Conservation (phyloP, 1,140 invertebrate genomes). For the Cheumatopsyche charites region DNA sequence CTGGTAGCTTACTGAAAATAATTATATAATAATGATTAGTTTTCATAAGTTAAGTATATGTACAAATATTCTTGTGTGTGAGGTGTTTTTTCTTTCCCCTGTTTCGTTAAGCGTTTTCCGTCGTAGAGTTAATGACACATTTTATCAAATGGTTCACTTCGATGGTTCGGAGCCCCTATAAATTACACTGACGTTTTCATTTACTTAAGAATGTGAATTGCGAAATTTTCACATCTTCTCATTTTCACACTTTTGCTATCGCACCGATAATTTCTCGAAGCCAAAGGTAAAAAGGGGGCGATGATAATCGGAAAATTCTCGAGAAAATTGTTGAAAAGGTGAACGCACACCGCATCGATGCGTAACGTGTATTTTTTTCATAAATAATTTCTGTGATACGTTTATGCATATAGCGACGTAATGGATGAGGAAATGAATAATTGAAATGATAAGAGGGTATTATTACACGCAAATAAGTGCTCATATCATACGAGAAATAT, state of each 20-base stretch:
- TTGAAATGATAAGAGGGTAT: too few relatives aligned
- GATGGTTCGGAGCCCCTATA: conserved; percentile 11
- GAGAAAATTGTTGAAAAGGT: background rate
- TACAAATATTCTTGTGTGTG: too few relatives aligned
- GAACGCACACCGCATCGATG: too few relatives aligned
- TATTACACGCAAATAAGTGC: too few relatives aligned
- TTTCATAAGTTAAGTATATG: too few relatives aligned
- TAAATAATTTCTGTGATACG: too few relatives aligned
- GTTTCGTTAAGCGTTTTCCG: conserved; percentile 27
- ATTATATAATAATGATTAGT: too few relatives aligned
- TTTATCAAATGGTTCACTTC: conserved; percentile 30
- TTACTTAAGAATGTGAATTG: conserved; percentile 39
- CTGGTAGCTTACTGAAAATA: too few relatives aligned
- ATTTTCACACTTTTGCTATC: conserved; percentile 35
- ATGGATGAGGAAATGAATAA: too few relatives aligned
- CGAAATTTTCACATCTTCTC: conserved; percentile 31
- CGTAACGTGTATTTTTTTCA: too few relatives aligned
- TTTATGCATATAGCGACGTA: too few relatives aligned
- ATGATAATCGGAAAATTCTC: background rate
- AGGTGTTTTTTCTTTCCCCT: conserved; percentile 1
- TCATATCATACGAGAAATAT: too few relatives aligned
- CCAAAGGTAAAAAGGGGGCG: conserved; percentile 2
- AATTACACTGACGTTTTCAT: conserved; percentile 38
- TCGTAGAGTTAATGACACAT: conserved; percentile 37
- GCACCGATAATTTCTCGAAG: background rate